phyloP scores from a whole-genome alignment of 53 echinoderm and acorn worm species.

The Actinopyga echinites region DNA sequence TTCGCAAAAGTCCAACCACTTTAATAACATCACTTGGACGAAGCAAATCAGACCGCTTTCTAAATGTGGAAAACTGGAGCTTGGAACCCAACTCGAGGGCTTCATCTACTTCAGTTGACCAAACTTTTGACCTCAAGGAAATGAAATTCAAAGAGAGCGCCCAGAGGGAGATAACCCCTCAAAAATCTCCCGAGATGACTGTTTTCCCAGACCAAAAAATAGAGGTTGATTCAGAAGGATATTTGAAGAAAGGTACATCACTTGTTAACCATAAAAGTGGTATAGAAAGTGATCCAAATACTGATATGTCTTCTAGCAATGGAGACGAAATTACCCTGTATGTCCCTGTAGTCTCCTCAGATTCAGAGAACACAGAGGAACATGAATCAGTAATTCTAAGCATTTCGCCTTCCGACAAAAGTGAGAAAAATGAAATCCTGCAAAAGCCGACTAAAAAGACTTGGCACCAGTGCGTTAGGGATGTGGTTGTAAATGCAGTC shows the following conservation, averaged over 20 bases:
- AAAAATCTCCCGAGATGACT: conserved; percentile 11
- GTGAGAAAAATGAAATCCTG: background rate
- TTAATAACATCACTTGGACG: background rate
- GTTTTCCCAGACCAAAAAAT: background rate
- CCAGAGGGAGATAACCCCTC: background rate
- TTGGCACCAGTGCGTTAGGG: conserved; percentile 35
- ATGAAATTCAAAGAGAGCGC: background rate
- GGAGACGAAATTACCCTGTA: background rate
- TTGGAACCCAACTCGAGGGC: conserved; percentile 16
- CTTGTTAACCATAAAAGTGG: background rate
- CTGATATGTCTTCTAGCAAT: background rate
- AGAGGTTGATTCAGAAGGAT: too few species aligned
- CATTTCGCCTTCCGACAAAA: background rate
- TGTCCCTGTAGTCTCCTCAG: conserved; percentile 2
- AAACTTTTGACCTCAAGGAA: conserved; percentile 19
- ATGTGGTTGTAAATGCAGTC: background rate
- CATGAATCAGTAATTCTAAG: background rate
- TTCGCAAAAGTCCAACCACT: background rate
- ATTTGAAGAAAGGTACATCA: background rate
- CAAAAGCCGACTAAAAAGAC: background rate
- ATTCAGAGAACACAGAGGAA: conserved; percentile 4
- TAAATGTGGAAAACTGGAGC: conserved; percentile 40
- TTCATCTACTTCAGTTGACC: conserved; percentile 18
- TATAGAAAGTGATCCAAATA: background rate
- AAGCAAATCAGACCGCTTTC: conserved; percentile 36